Evolutionary conservation across 2,113 vertebrate species (phyloP).

Genomic region (Seriola dumerili): DNA sequence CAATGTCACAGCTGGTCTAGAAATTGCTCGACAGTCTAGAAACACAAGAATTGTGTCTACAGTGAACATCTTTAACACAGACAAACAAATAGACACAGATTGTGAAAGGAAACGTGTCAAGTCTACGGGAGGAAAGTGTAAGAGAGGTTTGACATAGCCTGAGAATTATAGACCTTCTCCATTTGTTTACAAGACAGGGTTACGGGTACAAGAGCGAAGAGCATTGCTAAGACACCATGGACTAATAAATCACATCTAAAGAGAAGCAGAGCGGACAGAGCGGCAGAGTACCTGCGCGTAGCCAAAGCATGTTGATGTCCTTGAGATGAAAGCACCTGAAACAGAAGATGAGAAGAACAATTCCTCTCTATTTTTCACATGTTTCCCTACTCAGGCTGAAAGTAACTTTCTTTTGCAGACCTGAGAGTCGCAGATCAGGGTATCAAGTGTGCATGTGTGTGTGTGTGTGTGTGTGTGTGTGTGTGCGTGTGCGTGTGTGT

Average conservation of each 20-base stretch:
- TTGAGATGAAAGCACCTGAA: conserved; percentile 78
- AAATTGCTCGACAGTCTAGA: conserved; percentile 10
- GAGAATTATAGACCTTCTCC: neutral
- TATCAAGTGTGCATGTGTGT: conserved; percentile 53
- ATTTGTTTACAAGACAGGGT: conserved; percentile 27
- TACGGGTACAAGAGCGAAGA: conserved; percentile 23
- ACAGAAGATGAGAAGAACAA: conserved; percentile 75
- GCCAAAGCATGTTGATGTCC: conserved; percentile 86
- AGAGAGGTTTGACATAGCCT: neutral
- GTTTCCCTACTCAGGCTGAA: conserved; percentile 62
- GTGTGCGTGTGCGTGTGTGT: conserved; percentile 8
- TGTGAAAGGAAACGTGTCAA: conserved; percentile 7
- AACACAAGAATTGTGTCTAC: neutral
- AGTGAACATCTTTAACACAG: conserved; percentile 5
- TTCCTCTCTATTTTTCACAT: conserved; percentile 82
- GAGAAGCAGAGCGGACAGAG: conserved; percentile 47
- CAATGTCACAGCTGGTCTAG: conserved; percentile 11
- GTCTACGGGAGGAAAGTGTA: conserved; percentile 26
- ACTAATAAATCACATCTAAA: conserved; percentile 52
- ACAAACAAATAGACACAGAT: conserved; percentile 2
- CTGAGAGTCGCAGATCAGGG: conserved; percentile 57
- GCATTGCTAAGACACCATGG: conserved; percentile 29
- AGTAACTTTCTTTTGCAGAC: conserved; percentile 65
- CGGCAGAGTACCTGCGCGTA: conserved; percentile 84
- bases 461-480: conserved; percentile 47